Base-by-base conservation (phyloP, 2,797 vertebrate species). In the Amazona ochrocephala region DNA sequence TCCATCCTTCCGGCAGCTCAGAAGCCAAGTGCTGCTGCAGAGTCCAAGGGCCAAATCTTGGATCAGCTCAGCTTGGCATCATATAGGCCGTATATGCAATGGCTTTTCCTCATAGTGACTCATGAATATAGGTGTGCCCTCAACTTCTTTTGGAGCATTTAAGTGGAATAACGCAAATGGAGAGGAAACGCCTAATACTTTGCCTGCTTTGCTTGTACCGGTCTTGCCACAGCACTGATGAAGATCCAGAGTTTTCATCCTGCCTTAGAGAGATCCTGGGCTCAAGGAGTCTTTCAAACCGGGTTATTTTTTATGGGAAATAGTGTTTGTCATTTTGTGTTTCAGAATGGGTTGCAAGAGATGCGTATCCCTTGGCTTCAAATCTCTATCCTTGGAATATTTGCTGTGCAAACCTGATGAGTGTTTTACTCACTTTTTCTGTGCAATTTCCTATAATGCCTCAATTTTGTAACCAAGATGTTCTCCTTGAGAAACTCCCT, bases 131-230 rank as follows among this genome's bases (percentile, higher is more conserved):
- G 93, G 83, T 84, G 85, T 91, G 94, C 45, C 83, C 44, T 64
- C 71, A 0, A 9, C 58, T 90, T 86, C 85, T 67, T 66, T 37
- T 21, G 86, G 87, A 78, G 72, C 68, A 48, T 73, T 84, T 79
- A 21, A 86, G n/a, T 84, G 80, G 93, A 90, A 81, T 90, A 95
- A 76, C 75, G 67, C 86, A 77, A 51, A 56, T 11, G 56, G 61
- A 86, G 80, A 74, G 67, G 87, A 58, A 90, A 74, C 56, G 3
- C 75, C 89, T 92, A 50, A 14, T 34, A 10, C 41, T 14, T 51
- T 27, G 47, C 21, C 26, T 82, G 62, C 3, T 76, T 73, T 65
- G 34, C 30, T 62, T 50, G 21, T 34, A 10, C 29, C 75, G 66
- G 9, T 37, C 72, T 72, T 51, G 41, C 21, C 30, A 44, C 32